These are phyloP conservation scores for Aphelenchoides avenae DNA, from an alignment of 1,140 invertebrate genomes.

Conservation along the genomic window DNA sequence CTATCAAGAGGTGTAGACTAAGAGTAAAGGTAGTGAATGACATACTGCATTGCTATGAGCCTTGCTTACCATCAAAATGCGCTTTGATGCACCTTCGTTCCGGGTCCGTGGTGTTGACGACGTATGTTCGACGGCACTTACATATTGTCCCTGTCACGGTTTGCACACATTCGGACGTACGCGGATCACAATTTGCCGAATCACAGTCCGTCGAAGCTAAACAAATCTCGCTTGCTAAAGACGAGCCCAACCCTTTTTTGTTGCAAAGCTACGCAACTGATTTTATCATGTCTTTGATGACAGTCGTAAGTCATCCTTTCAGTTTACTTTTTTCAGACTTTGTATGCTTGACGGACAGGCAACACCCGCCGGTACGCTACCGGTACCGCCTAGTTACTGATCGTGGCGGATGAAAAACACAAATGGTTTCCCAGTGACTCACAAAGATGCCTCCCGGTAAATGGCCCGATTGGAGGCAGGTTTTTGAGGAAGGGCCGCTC, in stretches of 20 bases:
- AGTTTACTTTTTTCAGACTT: background rate
- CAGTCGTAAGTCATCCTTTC: background rate
- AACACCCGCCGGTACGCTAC: too few relatives aligned
- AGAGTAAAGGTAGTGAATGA: too few relatives aligned
- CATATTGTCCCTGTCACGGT: conserved; percentile 36
- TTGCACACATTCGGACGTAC: conserved; percentile 27
- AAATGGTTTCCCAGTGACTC: too few relatives aligned
- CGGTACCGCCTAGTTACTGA: too few relatives aligned
- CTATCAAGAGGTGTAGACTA: too few relatives aligned
- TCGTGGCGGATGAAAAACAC: too few relatives aligned
- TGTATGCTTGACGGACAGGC: too few relatives aligned
- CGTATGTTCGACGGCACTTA: conserved; percentile 31
- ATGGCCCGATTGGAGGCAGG: too few relatives aligned
- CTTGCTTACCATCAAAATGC: conserved; percentile 2
- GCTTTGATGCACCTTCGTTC: conserved; percentile 19
- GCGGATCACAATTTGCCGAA: conserved; percentile 25
- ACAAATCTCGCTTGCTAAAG: conserved; percentile 16
- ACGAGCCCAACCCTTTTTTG: background rate
- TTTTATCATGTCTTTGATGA: background rate
- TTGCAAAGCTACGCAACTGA: background rate
- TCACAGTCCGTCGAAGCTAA: conserved; percentile 42
- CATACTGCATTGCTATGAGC: background rate
- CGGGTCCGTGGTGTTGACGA: conserved; percentile 40
- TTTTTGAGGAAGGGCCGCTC: too few relatives aligned
- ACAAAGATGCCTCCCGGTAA: too few relatives aligned